Evolutionary conservation across 2,888 invertebrate species (phyloP).

Genomic region (Cheilosia urbana): DNA sequence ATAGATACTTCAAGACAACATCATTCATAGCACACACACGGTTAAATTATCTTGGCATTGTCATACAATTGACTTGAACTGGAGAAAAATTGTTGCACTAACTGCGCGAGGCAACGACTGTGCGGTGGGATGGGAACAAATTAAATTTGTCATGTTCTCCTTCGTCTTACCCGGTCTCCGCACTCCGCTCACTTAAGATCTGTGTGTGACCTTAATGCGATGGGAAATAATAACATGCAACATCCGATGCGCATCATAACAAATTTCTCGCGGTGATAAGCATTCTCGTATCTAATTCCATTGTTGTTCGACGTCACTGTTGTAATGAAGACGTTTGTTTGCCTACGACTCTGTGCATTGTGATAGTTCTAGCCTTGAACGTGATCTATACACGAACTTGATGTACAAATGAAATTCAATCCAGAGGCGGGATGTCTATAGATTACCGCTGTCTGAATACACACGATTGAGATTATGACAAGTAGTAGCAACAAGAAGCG

Average conservation of each 20-base stretch:
- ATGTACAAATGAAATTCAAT: conserved; percentile 7
- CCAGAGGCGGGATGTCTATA: neutral
- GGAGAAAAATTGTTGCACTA: conserved; percentile 40
- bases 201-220: conserved; percentile 17
- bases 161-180: neutral
- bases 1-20: conserved; percentile 15
- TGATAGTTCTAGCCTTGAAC: conserved; percentile 57
- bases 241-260: conserved; percentile 49
- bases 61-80: conserved; percentile 54
- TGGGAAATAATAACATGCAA: conserved; percentile 59
- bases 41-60: conserved; percentile 62
- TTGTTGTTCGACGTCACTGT: conserved; percentile 30
- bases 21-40: neutral
- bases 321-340: conserved; percentile 20
- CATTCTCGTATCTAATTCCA: conserved; percentile 17
- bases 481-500: neutral
- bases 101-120: conserved; percentile 19
- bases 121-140: conserved; percentile 19
- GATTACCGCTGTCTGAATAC: conserved; percentile 9
- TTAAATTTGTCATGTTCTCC: conserved; percentile 36
- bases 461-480: conserved; percentile 43
- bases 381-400: conserved; percentile 46
- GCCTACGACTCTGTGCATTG: conserved; percentile 5
- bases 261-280: conserved; percentile 45
- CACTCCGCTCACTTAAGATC: conserved; percentile 1